Conservation (phyloP, 2,888 invertebrate species). For the Ennomos quercinarius region DNA sequence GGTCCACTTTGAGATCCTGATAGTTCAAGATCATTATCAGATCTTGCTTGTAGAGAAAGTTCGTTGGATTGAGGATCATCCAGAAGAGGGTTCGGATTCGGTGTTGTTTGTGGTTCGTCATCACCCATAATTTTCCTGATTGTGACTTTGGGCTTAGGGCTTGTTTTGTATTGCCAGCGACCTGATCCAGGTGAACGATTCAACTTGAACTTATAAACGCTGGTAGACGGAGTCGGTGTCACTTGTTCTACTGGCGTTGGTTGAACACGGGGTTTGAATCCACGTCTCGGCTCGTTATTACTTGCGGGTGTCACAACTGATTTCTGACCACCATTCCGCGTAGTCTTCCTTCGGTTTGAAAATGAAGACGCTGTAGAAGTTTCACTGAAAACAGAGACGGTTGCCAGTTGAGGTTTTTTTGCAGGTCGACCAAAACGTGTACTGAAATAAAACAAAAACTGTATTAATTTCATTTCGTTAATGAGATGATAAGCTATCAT, state of each 20-base stretch:
- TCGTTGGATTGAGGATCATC: constrained; percentile 82
- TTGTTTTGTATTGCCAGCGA: constrained; percentile 96
- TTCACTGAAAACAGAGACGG: constrained; percentile 89
- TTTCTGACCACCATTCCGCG: constrained; percentile 75
- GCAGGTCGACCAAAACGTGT: constrained; percentile 76
- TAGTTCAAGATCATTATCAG: constrained; percentile 89
- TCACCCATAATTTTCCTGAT: constrained; percentile 89
- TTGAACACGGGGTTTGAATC: constrained; percentile 89
- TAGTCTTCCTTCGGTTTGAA: constrained; percentile 82
- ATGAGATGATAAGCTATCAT: constrained; percentile 21
- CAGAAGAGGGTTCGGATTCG: constrained; percentile 71
- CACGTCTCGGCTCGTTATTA: constrained; percentile 83
- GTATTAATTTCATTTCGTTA: constrained; percentile 37
- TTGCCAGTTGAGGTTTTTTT: constrained; percentile 86
- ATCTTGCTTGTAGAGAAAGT: constrained; percentile 83
- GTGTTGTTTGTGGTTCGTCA: constrained; percentile 80
- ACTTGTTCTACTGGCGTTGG: constrained; percentile 83
- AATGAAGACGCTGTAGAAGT: constrained; percentile 77
- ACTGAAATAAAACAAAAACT: constrained; percentile 70
- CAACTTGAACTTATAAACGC: constrained; percentile 92
- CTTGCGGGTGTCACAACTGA: constrained; percentile 71
- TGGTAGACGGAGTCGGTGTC: constrained; percentile 81
- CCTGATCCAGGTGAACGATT: constrained; percentile 93
- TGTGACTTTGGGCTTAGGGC: constrained; percentile 93
- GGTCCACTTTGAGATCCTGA: constrained; percentile 89